Evolutionary conservation across 2,888 invertebrate genomes (phyloP).

Genomic region (Priocnemis perturbator): DNA sequence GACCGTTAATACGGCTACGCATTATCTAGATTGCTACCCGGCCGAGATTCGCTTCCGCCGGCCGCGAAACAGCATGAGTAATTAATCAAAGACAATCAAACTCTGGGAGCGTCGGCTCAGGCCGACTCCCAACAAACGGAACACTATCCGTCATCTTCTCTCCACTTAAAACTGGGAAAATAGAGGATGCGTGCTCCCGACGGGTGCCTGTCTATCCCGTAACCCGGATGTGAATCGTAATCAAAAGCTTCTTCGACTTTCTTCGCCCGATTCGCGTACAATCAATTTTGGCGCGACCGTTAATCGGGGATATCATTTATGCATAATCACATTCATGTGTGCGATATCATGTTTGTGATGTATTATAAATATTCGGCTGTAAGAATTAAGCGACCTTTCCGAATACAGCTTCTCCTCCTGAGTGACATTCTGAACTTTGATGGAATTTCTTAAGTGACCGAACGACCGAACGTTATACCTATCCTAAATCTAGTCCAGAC

Average conservation of each 20-base stretch:
- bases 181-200: slow-evolving; percentile 18
- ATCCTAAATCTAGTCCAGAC: too few relatives aligned
- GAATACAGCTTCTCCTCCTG: too few relatives aligned
- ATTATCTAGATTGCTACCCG: slow-evolving; percentile 71
- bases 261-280: not conserved
- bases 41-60: slow-evolving; percentile 59
- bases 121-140: slow-evolving; percentile 69
- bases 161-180: slow-evolving; percentile 43
- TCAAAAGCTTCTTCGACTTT: slow-evolving; percentile 34
- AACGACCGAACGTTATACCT: too few relatives aligned
- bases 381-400: too few relatives aligned
- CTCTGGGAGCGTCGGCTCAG: slow-evolving; percentile 68
- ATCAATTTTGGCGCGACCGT: too few relatives aligned
- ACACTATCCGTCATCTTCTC: slow-evolving; percentile 60
- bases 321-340: too few relatives aligned
- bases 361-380: too few relatives aligned
- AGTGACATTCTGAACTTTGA: too few relatives aligned
- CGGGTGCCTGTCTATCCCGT: slow-evolving; percentile 9
- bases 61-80: slow-evolving; percentile 66
- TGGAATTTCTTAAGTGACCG: too few relatives aligned
- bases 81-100: slow-evolving; percentile 75
- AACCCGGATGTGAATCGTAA: slow-evolving; percentile 43
- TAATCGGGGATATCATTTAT: too few relatives aligned
- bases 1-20: slow-evolving; percentile 69
- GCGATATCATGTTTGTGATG: too few relatives aligned